Evolutionary conservation across 1,140 invertebrate genomes (phyloP).

Genomic region (Cephus cinctus): DNA sequence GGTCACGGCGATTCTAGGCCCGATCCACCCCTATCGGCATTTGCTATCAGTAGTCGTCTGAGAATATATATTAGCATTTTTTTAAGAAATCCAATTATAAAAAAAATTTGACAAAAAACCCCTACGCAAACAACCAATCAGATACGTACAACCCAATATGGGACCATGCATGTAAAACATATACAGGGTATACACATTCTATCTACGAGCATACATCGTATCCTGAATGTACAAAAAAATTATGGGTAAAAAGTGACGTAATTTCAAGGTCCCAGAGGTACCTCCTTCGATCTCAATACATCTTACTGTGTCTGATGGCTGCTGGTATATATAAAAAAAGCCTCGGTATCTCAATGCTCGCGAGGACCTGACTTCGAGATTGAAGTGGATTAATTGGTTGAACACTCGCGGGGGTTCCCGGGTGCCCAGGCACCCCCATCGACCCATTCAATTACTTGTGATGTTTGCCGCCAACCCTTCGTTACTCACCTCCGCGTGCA

Average conservation of each 20-base stretch:
- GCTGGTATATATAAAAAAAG: constrained; percentile 31
- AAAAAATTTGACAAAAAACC: too few species aligned
- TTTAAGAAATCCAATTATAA: too few species aligned
- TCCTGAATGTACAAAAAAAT: constrained; percentile 4
- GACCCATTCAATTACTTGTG: constrained; percentile 44
- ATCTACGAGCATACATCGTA: background rate
- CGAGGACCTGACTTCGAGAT: constrained; percentile 32
- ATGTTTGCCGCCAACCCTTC: constrained; percentile 42
- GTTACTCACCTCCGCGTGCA: too few species aligned
- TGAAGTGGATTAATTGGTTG: constrained; percentile 51
- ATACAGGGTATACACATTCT: too few species aligned
- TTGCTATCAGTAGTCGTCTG: too few species aligned
- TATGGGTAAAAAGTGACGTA: background rate
- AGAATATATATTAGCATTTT: too few species aligned
- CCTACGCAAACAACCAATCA: too few species aligned
- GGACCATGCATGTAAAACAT: too few species aligned
- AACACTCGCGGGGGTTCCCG: constrained; percentile 42
- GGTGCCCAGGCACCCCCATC: constrained; percentile 26
- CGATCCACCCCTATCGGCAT: too few species aligned
- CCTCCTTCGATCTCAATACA: constrained; percentile 40
- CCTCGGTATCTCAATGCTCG: constrained; percentile 33
- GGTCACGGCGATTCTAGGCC: too few species aligned
- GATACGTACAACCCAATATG: too few species aligned
- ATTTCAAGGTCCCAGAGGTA: constrained; percentile 23
- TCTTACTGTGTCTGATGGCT: constrained; percentile 28